Percentiles rank a stretch among this genome's conserved stretches.
phyloP scores from a whole-genome alignment of 2,113 vertebrate species.

The Chlamydotis undulata region DNA sequence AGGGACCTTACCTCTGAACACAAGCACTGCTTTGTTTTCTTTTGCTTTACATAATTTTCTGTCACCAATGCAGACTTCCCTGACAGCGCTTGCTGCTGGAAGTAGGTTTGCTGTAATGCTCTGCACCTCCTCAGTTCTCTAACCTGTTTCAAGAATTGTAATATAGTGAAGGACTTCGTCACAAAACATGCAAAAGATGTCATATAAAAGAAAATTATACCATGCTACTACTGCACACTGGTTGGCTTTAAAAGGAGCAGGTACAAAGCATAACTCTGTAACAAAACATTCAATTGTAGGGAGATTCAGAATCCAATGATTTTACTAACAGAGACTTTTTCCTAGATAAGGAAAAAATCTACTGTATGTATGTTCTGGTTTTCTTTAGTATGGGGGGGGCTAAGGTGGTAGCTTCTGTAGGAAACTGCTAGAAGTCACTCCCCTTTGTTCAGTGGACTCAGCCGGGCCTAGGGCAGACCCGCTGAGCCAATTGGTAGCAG shows the following conservation, averaged over 20 bases:
- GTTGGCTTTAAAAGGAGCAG: background rate
- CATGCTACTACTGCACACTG: rapidly evolving
- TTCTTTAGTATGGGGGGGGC: too few species aligned
- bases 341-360: background rate
- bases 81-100: background rate
- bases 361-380: background rate
- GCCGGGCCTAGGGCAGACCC: too few species aligned
- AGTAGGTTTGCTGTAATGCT: background rate
- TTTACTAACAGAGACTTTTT: background rate
- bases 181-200: background rate
- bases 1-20: background rate
- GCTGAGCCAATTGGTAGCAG: too few species aligned
- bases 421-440: too few species aligned
- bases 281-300: background rate
- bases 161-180: background rate
- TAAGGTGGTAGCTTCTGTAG: too few species aligned
- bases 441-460: too few species aligned
- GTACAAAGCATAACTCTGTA: background rate
- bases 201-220: background rate
- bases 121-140: background rate
- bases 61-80: background rate
- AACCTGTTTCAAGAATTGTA: background rate
- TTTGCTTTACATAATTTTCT: background rate
- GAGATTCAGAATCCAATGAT: background rate
- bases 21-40: background rate